Base-by-base conservation (phyloP, 2,113 vertebrate genomes). In the Megatriorchis doriae region DNA sequence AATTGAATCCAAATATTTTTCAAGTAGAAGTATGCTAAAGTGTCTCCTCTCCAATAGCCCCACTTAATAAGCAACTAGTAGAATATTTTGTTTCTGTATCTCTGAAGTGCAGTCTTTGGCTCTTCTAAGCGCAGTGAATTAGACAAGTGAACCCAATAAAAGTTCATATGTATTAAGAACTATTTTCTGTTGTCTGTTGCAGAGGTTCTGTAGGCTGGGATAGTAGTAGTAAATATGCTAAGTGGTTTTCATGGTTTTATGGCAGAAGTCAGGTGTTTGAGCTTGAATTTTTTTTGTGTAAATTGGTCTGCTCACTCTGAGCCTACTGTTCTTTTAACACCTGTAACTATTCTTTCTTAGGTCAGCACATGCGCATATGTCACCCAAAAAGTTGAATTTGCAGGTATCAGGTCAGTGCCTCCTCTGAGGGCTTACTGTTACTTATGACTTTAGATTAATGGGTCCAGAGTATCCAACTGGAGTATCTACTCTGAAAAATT, bases 311-410 rank as follows among this genome's bases (percentile, higher is more conserved):
- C 52, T 78, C 38, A 3, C 74, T 75, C 63, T 50, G 19, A 65
- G 50, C 70, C 55, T 88, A 3, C 63, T 43, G 81, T 36, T 94
- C n/a, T 73, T 34, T 48, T 43, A 62, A 89, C 42, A 31, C 26
- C 9, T 52, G 7, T 77, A 32, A 88, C 34, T 88, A 1, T 79
- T 74, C 73, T 80, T 84, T 82, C 38, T 45, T 95, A 99, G 99
- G 99, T 99, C 89, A 99, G 99, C 98, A 99, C 99, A 0, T 99
- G 99, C 96, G 99, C 99, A 1, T 99, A 99, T 73, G 98, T 99
- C 90, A 99, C 99, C 23, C 99, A 99, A 96, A 99, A 99, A 89
- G 99, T 99, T 53, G 99, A 99, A 96, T 99, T 99, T 98, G 99
- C 99, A 16, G 99, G 99, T 91, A 99, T 99, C 98, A 99, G 99